phyloP scores from a whole-genome alignment of 2,113 vertebrate genomes.

The Pteruthius melanotis region DNA sequence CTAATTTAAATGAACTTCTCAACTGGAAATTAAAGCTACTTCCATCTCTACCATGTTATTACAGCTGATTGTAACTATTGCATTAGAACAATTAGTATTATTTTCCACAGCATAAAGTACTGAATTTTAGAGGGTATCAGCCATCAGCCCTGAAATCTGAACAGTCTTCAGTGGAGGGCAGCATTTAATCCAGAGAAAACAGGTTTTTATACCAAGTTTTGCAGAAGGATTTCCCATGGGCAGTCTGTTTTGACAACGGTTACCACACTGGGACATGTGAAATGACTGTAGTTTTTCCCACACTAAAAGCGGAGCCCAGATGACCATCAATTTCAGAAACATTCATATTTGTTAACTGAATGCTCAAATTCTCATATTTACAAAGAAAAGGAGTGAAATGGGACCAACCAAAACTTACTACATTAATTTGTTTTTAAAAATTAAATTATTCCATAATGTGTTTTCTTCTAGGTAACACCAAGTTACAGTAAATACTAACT shows the following conservation, averaged over 20 bases:
- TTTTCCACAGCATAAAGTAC: neutral
- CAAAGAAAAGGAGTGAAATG: neutral
- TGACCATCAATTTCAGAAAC: neutral
- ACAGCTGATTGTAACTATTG: neutral
- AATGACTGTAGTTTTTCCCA: neutral
- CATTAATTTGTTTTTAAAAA: neutral
- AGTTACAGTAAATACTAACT: neutral
- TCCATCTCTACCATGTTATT: neutral
- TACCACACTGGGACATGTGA: neutral
- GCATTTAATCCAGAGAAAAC: neutral
- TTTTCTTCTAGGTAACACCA: neutral
- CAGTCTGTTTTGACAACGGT: conserved; percentile 6
- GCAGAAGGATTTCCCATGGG: neutral
- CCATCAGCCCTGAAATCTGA: neutral
- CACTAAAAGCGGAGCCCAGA: neutral
- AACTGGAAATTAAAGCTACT: neutral
- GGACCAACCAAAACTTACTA: neutral
- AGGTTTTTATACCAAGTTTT: neutral
- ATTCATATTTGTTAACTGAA: neutral
- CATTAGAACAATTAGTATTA: neutral
- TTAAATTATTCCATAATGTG: neutral
- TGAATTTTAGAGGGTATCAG: neutral
- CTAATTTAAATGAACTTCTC: neutral
- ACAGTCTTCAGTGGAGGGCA: neutral
- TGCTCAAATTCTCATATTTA: neutral